Conservation (phyloP, 2,113 vertebrate genomes). For the Mungos mungo region DNA sequence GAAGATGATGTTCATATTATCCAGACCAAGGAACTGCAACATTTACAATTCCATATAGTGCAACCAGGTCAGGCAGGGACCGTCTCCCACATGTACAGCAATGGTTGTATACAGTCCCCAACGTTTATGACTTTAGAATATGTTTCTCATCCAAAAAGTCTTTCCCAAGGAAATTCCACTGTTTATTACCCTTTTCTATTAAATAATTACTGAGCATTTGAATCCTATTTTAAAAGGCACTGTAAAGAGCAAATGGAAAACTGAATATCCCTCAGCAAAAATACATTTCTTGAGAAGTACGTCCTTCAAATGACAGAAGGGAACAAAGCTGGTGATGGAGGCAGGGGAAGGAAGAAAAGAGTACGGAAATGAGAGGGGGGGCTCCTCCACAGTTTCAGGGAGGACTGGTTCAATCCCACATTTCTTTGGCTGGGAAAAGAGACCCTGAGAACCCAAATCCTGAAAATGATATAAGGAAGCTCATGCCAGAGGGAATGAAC, state of each 20-base stretch:
- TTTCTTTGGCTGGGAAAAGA: neutral
- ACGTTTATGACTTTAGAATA: neutral
- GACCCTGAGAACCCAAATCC: neutral
- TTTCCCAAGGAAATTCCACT: neutral
- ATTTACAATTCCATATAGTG: neutral
- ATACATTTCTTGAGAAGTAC: neutral
- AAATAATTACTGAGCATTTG: neutral
- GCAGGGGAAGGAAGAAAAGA: neutral
- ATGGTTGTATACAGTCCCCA: neutral
- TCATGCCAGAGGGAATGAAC: too few relatives aligned
- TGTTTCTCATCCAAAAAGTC: neutral
- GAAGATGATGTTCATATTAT: neutral
- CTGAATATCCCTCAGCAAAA: neutral
- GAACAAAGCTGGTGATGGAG: neutral
- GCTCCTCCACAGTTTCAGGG: fast-evolving
- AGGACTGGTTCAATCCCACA: neutral
- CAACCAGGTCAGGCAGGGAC: neutral
- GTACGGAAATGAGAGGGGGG: fast-evolving
- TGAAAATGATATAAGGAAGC: neutral
- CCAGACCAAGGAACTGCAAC: neutral
- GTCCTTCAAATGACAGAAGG: neutral
- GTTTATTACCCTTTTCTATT: neutral
- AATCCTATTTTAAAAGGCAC: neutral
- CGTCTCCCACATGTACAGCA: neutral
- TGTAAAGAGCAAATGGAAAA: neutral